These are phyloP conservation scores for Leptoteleia sp. DNA, from an alignment of 1,140 invertebrate species.

Conservation along the genomic window DNA sequence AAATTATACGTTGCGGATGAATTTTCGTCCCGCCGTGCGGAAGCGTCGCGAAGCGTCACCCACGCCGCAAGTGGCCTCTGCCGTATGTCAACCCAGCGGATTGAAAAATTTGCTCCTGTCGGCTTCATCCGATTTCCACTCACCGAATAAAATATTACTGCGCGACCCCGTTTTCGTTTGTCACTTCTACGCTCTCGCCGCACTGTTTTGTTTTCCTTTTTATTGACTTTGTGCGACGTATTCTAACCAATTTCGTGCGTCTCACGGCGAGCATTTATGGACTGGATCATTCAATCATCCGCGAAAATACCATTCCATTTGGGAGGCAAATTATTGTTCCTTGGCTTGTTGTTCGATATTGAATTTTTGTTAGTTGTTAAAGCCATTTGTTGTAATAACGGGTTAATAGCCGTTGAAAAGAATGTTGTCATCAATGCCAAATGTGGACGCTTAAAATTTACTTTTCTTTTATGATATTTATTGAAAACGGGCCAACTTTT, in stretches of 20 bases:
- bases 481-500: too few species aligned
- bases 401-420: too few species aligned
- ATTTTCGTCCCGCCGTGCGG: slow-evolving; percentile 66
- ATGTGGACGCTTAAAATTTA: too few species aligned
- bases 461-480: too few species aligned
- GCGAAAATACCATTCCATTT: slow-evolving; percentile 27
- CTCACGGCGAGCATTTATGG: slow-evolving; percentile 37
- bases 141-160: slow-evolving; percentile 65
- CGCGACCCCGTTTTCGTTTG: slow-evolving; percentile 60
- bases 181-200: slow-evolving; percentile 39
- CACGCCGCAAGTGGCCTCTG: slow-evolving; percentile 45
- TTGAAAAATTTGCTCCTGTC: slow-evolving; percentile 65
- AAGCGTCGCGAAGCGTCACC: slow-evolving; percentile 54
- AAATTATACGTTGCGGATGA: slow-evolving; percentile 79
- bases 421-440: too few species aligned
- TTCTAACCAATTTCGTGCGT: slow-evolving; percentile 52
- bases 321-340: slow-evolving; percentile 9
- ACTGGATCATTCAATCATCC: slow-evolving; percentile 45
- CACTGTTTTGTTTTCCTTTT: slow-evolving; percentile 39
- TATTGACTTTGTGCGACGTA: slow-evolving; percentile 53
- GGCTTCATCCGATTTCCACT: slow-evolving; percentile 68
- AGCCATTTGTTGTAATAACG: too few species aligned
- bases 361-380: too few species aligned
- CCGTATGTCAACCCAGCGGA: slow-evolving; percentile 53
- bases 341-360: background rate